Base-by-base conservation (phyloP, 2,797 vertebrate genomes). In the Acipenser transmontanus region DNA sequence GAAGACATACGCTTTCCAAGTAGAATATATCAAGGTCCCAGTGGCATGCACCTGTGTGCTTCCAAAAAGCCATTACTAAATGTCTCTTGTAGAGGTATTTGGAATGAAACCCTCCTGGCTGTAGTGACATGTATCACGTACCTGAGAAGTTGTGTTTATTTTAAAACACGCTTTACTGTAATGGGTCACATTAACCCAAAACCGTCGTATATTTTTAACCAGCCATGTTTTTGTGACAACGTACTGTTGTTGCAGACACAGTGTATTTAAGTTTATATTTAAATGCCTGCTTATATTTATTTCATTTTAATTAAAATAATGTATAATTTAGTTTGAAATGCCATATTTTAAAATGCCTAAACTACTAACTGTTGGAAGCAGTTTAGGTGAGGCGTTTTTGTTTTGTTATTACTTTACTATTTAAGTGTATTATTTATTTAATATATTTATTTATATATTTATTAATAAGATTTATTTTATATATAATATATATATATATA, bases 1-100 rank as follows among this genome's bases (percentile, higher is more conserved):
- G 0, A 0, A 47, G 0, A 54, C 65, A 14, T 84, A 84, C 0
- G 0, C 59, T 64, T 83, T 89, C 6, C 66, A 78, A 5, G 47
- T 76, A 0, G 76, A 85, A 1, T 80, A 61, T 76, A 84, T 88
- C 47, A 1, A 61, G 0, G 88, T 96, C 10, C 75, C 85, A 0
- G 87, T 98, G 14, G 94, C 86, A 57, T 98, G 95, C 48, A 92
- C 91, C 62, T 97, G 95, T 0, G 86, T 77, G 12, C 73, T 83
- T 52, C 82, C 85, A 62, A 73, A 8, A 0, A 49, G 62, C 20
- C 20, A 34, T 34, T 34, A 34, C 20, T 34, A 34, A 34, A 34
- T 34, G 20, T 54, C 81, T 78, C 78, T 69, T 20, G 17, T 73
- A 78, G 76, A 85, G 69, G 70, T 20, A 34, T 50, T 51, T 59